Base-by-base conservation (phyloP, 1,140 invertebrate species). In the Steinernema khuongi region DNA sequence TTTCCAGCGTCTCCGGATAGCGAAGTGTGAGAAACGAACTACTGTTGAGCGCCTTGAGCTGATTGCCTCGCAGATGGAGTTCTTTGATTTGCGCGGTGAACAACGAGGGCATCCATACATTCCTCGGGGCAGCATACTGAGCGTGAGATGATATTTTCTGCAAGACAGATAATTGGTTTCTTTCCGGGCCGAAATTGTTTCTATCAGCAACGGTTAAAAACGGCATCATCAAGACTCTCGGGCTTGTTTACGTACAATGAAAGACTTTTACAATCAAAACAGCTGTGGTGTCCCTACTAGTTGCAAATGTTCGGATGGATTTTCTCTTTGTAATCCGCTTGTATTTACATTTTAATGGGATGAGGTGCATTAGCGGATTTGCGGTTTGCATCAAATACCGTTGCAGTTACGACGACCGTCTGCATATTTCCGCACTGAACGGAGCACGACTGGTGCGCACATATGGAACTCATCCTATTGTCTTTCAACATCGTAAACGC, bases 81-180 rank as follows among this genome's bases (percentile, higher is more conserved):
- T 60, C 50, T 60, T 60, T 60, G 50, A 60, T 60, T 60, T 60
- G 50, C 50, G 50, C 50, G 26, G 50, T 60, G 50, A 60, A 60
- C 14, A 60, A 22, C 50, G 50, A 60, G 50, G 50, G 50, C 50
- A 60, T 60, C 50, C 50, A 60, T 26, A 60, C 19, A 22, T 60
- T 60, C 26, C 50, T 14, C 7, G 50, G 50, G 14, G 50, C 50
- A 4, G 11, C 50, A 22, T 60, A 60, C 50, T 60, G 50, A n/a
- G 50, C 50, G 4, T 60, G 11, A 14, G 50, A n/a, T 11, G 50
- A 60, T 17, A 60, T 60, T 60, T 60, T 60, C 50, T 60, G 36
- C 36, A 41, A 41, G 7, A 7, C 7, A 11, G n/a, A 41, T 11
- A n/a, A n/a, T 41, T 11, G n/a, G n/a, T 11, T n/a, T 41, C 36